Conservation (phyloP, 2,797 vertebrate species). For the Tokudaia tokunoshimensis region DNA sequence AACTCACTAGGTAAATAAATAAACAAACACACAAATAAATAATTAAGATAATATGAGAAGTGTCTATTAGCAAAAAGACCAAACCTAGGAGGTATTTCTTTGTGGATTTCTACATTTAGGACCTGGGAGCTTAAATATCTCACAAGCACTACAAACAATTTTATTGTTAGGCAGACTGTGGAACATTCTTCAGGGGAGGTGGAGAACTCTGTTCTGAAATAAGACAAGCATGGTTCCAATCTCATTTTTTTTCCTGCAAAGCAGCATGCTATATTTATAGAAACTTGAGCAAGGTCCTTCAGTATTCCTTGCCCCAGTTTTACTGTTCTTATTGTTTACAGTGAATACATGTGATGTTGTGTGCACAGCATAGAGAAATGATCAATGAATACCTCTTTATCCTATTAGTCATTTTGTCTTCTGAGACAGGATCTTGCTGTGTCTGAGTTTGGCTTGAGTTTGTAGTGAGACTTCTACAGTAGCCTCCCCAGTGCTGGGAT, state of each 20-base stretch:
- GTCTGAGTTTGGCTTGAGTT: not conserved
- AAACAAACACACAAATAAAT: not conserved
- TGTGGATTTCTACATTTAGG: not conserved
- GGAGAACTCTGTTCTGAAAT: slow-evolving; percentile 1
- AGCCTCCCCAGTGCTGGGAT: not conserved
- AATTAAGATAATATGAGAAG: not conserved
- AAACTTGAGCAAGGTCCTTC: not conserved
- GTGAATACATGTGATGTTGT: not conserved
- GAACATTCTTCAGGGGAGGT: not conserved
- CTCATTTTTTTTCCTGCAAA: not conserved
- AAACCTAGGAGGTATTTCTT: not conserved
- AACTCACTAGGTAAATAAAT: too few species aligned
- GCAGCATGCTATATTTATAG: not conserved
- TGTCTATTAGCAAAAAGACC: not conserved
- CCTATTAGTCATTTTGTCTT: not conserved
- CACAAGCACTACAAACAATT: not conserved
- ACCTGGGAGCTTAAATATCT: not conserved
- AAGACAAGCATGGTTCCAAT: not conserved
- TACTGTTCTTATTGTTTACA: not conserved
- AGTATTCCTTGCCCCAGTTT: not conserved
- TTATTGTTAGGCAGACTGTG: not conserved
- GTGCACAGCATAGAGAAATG: not conserved
- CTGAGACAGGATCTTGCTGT: not conserved
- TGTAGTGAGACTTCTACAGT: not conserved
- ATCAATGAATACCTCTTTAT: not conserved